Percentiles rank a stretch among this genome's conserved stretches.
Evolutionary conservation across 2,888 invertebrate species (phyloP).

Genomic region (Dastarcus helophoroides): DNA sequence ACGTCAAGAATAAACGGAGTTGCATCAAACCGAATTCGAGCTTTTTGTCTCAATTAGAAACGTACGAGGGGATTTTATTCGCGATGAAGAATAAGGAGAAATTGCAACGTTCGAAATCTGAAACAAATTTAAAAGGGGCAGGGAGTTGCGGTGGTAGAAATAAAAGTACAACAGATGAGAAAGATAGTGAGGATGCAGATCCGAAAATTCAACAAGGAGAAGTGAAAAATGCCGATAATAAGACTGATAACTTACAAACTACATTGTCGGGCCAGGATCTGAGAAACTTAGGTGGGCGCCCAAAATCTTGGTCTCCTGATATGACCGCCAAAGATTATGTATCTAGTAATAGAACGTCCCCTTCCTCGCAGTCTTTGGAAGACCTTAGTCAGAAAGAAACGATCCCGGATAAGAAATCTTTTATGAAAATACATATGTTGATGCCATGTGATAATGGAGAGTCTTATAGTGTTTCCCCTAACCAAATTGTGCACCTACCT

Average conservation of each 20-base stretch:
- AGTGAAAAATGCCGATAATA: background rate
- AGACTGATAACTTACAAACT: constrained; percentile 19
- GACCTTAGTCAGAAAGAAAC: constrained; percentile 39
- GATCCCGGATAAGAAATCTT: constrained; percentile 19
- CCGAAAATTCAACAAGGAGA: background rate
- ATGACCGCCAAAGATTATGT: constrained; percentile 46
- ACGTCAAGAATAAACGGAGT: constrained; percentile 81
- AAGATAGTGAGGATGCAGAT: no score
- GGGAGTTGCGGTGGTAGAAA: no score
- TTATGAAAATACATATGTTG: constrained; percentile 57
- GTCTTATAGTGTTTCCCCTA: constrained; percentile 82
- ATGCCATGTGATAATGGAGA: constrained; percentile 79
- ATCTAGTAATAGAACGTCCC: constrained; percentile 36
- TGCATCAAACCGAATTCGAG: constrained; percentile 95
- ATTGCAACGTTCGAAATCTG: constrained; percentile 85
- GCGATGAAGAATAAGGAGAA: constrained; percentile 94
- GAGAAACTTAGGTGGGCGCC: constrained; percentile 32
- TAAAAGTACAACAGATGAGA: constrained; percentile 10
- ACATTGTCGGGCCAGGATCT: constrained; percentile 29
- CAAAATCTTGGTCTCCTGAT: constrained; percentile 46
- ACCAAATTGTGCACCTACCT: constrained; percentile 75
- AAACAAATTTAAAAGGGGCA: constrained; percentile 74
- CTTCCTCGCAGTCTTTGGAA: constrained; percentile 58
- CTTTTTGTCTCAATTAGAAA: constrained; percentile 88
- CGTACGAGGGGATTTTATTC: constrained; percentile 86